These are phyloP conservation scores for Pissodes strobi DNA, from an alignment of 1,140 invertebrate species.

Conservation along the genomic window DNA sequence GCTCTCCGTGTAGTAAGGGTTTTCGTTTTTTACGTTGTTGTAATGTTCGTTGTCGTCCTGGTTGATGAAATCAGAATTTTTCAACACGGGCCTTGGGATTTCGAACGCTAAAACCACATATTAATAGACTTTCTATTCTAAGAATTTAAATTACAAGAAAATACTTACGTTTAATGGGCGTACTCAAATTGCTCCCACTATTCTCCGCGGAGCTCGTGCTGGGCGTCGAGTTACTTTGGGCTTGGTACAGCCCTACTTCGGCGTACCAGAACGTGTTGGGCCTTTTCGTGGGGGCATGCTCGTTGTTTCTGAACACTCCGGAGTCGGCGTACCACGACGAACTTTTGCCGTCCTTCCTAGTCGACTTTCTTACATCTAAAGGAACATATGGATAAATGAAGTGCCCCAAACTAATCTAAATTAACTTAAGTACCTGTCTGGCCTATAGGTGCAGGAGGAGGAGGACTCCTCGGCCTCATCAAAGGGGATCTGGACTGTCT, in stretches of 20 bases:
- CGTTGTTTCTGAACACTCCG: constrained; percentile 52
- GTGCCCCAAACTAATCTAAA: no score
- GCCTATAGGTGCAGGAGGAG: constrained; percentile 46
- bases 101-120: constrained; percentile 29
- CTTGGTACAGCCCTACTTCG: constrained; percentile 66
- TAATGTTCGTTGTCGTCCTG: constrained; percentile 40
- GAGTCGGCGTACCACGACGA: constrained; percentile 62
- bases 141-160: no score
- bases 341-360: constrained; percentile 33
- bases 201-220: constrained; percentile 48
- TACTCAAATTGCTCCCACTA: constrained; percentile 44
- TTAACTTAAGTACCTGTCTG: constrained; percentile 14
- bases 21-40: constrained; percentile 47
- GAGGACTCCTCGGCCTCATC: constrained; percentile 50
- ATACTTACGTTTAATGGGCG: constrained; percentile 27
- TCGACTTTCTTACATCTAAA: constrained; percentile 16
- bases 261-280: constrained; percentile 63
- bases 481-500: constrained; percentile 35
- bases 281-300: constrained; percentile 22
- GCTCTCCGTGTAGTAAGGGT: constrained; percentile 45
- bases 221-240: constrained; percentile 56
- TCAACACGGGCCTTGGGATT: constrained; percentile 28
- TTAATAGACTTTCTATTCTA: no score
- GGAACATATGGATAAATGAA: no score
- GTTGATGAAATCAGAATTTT: constrained; percentile 29